Percentiles rank a stretch among this genome's conserved stretches.
phyloP scores from a whole-genome alignment of 2,888 invertebrate species.

The Pimpla rufipes region DNA sequence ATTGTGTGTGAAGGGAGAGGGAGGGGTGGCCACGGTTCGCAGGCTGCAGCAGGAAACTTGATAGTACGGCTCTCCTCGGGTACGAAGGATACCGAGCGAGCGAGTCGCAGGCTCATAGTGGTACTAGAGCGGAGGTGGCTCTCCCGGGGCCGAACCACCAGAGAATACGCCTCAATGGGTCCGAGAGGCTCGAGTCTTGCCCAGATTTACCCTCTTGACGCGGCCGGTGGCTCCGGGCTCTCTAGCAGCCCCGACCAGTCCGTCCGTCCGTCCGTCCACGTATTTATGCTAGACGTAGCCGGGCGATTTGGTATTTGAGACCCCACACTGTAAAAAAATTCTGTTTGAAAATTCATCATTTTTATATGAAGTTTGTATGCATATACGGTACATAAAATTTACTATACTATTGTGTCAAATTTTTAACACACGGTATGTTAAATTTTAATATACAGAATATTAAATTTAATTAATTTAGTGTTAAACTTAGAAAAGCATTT shows the following conservation, averaged over 20 bases:
- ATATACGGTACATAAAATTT: too few species aligned
- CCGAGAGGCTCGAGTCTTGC: conserved; percentile 24
- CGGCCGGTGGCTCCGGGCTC: background rate
- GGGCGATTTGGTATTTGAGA: conserved; percentile 63
- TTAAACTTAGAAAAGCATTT: too few species aligned
- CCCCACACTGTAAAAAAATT: too few species aligned
- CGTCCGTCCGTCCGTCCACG: background rate
- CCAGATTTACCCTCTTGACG: conserved; percentile 26
- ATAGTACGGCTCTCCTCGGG: conserved; percentile 11
- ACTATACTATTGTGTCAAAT: too few species aligned
- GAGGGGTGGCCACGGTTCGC: background rate
- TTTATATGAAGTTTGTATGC: too few species aligned
- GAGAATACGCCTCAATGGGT: conserved; percentile 24
- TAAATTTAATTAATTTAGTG: too few species aligned
- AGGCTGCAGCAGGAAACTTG: conserved; percentile 26
- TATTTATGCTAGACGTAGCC: conserved; percentile 19
- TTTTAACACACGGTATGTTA: too few species aligned
- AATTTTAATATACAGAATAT: too few species aligned
- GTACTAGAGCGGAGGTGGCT: conserved; percentile 7
- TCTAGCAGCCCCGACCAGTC: conserved; percentile 7
- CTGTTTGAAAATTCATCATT: too few species aligned
- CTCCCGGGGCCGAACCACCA: background rate
- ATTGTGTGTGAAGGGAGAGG: conserved; percentile 7
- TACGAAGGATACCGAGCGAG: background rate
- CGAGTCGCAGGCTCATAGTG: background rate